A percentile compares a stretch with the other conserved stretches of the same genome.
Evolutionary conservation across 2,113 vertebrate species (phyloP).

Genomic region (Uria aalge): DNA sequence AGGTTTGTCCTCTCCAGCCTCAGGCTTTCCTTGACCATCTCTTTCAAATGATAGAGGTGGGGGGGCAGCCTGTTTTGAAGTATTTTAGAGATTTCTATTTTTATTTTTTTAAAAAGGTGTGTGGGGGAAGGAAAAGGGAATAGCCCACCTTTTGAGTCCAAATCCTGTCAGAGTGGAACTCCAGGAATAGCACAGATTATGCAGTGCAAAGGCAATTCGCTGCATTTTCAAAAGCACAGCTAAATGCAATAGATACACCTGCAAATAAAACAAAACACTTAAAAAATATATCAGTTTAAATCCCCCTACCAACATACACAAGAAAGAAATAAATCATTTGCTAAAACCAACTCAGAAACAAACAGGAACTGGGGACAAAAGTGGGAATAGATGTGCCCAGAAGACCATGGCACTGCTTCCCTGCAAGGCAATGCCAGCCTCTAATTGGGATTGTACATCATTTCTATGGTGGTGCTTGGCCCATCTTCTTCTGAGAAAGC

Average conservation of each 20-base stretch:
- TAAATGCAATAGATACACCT: neutral
- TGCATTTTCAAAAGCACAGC: neutral
- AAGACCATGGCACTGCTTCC: neutral
- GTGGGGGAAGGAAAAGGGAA: neutral
- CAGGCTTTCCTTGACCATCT: neutral
- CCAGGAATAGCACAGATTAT: neutral
- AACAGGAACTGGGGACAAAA: neutral
- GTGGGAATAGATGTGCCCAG: neutral
- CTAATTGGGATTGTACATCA: neutral
- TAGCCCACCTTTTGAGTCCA: neutral
- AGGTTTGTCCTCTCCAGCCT: neutral
- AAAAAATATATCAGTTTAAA: neutral
- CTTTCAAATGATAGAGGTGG: neutral
- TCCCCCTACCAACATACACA: neutral
- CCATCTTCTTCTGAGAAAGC: neutral
- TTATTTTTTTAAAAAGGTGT: accelerated
- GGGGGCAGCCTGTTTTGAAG: neutral
- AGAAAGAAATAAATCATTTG: neutral
- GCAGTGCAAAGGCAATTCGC: too few species aligned
- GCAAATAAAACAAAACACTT: neutral
- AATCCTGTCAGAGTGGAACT: neutral
- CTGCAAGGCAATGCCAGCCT: neutral
- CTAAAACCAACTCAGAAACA: neutral
- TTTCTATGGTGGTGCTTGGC: neutral
- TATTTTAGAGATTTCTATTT: neutral